Evolutionary conservation across 2,113 vertebrate species (phyloP).

Genomic region (Entelurus aequoreus): DNA sequence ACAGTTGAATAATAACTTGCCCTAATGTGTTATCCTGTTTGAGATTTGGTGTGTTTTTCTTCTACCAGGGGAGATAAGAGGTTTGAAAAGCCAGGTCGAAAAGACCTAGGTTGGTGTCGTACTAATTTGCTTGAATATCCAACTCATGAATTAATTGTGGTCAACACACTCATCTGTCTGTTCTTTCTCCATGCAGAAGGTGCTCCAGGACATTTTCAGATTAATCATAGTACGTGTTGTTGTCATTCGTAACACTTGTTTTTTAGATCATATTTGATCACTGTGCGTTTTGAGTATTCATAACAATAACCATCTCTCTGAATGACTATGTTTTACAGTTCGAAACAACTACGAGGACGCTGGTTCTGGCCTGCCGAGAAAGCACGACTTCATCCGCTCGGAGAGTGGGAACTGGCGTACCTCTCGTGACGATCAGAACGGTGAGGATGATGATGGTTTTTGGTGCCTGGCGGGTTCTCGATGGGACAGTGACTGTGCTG

Average conservation of each 20-base stretch:
- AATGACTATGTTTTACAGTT: constrained; percentile 67
- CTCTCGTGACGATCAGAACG: constrained; percentile 90
- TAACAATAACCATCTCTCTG: background rate
- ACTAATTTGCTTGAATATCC: constrained; percentile 18
- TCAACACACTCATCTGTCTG: constrained; percentile 16
- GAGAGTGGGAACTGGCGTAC: constrained; percentile 96
- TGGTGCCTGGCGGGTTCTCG: constrained; percentile 84
- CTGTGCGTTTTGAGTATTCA: no score
- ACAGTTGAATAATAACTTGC: background rate
- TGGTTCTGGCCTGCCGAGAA: constrained; percentile 76
- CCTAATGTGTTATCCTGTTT: background rate
- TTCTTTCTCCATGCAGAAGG: constrained; percentile 43
- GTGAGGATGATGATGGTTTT: constrained; percentile 90
- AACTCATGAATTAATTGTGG: background rate
- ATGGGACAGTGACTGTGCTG: constrained; percentile 75
- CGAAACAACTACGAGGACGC: constrained; percentile 90
- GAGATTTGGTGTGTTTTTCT: constrained; percentile 2
- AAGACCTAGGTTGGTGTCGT: constrained; percentile 90
- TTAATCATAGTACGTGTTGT: constrained; percentile 72
- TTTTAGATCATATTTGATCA: no score
- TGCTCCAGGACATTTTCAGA: constrained; percentile 70
- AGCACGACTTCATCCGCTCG: constrained; percentile 93
- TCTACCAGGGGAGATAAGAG: constrained; percentile 87
- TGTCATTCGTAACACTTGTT: no score
- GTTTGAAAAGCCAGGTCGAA: constrained; percentile 98